These are phyloP conservation scores for Pocillopora verrucosa DNA, from an alignment of 64 coral and sea anemone species.

Conservation along the genomic window DNA sequence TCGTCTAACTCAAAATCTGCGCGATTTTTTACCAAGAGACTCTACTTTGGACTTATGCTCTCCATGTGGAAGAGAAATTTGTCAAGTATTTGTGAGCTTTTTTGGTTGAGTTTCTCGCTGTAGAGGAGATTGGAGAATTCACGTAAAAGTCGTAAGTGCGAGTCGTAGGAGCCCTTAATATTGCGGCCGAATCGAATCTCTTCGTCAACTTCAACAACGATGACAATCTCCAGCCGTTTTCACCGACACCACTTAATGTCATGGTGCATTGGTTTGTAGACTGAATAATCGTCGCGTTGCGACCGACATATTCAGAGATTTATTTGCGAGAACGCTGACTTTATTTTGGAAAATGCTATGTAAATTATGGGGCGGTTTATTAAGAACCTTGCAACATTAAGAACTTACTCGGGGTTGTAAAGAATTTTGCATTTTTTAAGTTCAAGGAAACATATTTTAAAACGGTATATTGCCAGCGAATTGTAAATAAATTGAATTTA, in stretches of 20 bases:
- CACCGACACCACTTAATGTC: no score
- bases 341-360: background rate
- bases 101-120: conserved; percentile 7
- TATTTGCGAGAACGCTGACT: background rate
- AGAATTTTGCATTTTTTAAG: no score
- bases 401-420: no score
- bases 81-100: conserved; percentile 39
- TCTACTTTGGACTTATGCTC: background rate
- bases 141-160: background rate
- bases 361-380: background rate
- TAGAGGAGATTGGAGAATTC: background rate
- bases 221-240: no score
- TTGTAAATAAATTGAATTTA: conserved; percentile 22
- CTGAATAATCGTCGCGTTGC: background rate
- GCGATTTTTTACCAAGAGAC: conserved; percentile 43
- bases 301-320: background rate
- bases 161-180: background rate
- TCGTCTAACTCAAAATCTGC: background rate
- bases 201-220: background rate
- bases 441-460: no score
- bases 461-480: background rate
- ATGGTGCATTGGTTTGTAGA: background rate
- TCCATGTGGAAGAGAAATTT: conserved; percentile 36
- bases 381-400: no score
- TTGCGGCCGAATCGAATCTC: background rate